Conservation (phyloP, 2,888 invertebrate genomes). For the Heliconius cydno region DNA sequence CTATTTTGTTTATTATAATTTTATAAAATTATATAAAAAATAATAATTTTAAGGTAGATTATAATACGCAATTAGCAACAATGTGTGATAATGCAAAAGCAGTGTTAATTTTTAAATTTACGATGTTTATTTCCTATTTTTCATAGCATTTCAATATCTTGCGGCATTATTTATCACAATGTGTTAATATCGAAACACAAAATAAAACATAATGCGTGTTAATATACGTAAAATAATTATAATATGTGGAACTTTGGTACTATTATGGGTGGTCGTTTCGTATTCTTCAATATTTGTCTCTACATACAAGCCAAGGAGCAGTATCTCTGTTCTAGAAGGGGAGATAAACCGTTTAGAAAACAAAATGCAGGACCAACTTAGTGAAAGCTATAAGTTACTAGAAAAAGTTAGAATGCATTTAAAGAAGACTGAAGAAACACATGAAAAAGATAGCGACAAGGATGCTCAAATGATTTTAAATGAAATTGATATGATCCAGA, state of each 20-base stretch:
- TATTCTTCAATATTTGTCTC: slow-evolving; percentile 63
- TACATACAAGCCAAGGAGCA: slow-evolving; percentile 48
- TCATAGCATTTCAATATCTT: slow-evolving; percentile 10
- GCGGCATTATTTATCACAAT: slow-evolving; percentile 16
- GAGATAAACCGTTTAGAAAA: slow-evolving; percentile 61
- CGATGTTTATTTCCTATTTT: slow-evolving; percentile 16
- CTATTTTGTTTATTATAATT: slow-evolving; percentile 14
- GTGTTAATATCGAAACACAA: slow-evolving; percentile 25
- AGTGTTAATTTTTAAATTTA: slow-evolving; percentile 9
- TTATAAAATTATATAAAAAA: slow-evolving; percentile 16
- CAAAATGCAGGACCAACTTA: slow-evolving; percentile 60
- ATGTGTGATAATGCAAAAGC: slow-evolving; percentile 8
- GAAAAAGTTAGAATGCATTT: slow-evolving; percentile 60
- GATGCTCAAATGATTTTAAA: slow-evolving; percentile 32
- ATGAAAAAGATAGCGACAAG: slow-evolving; percentile 37
- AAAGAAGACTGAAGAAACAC: slow-evolving; percentile 50
- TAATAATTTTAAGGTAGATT: background rate
- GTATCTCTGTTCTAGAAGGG: slow-evolving; percentile 57
- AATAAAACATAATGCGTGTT: slow-evolving; percentile 67
- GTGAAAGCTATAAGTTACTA: slow-evolving; percentile 63
- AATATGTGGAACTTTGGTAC: slow-evolving; percentile 53
- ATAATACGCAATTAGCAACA: background rate
- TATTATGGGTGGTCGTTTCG: slow-evolving; percentile 66
- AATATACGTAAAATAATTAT: slow-evolving; percentile 65
- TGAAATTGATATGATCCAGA: slow-evolving; percentile 45